A percentile compares a stretch with the other conserved stretches of the same genome.
Evolutionary conservation across 2,888 invertebrate genomes (phyloP).

Genomic region (Andricus curvator): DNA sequence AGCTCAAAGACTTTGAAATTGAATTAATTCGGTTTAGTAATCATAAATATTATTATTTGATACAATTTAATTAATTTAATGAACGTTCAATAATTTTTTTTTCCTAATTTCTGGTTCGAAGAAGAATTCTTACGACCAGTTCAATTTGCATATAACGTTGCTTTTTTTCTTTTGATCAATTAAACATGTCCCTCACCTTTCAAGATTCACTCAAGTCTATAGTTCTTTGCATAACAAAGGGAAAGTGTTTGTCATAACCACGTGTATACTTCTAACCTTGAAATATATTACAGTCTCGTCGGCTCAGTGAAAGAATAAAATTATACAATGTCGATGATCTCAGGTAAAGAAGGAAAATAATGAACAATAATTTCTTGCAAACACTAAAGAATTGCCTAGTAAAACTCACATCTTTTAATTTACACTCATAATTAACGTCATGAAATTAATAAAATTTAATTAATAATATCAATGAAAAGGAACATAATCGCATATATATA

Average conservation of each 20-base stretch:
- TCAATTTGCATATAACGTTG: constrained; percentile 6
- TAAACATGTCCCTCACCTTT: constrained; percentile 13
- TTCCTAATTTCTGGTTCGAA: not conserved
- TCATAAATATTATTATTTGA: too few relatives aligned
- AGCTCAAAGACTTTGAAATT: too few relatives aligned
- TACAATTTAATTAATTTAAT: too few relatives aligned
- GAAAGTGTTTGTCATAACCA: constrained; percentile 55
- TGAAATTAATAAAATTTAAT: too few relatives aligned
- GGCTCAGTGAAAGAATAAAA: constrained; percentile 12
- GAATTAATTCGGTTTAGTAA: too few relatives aligned
- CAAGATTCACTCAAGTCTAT: not conserved
- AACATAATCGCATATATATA: too few relatives aligned
- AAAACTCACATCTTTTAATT: not conserved
- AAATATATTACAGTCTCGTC: constrained; percentile 44
- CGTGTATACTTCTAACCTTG: constrained; percentile 52
- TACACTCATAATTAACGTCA: too few relatives aligned
- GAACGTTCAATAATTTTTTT: too few relatives aligned
- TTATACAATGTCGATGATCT: constrained; percentile 31
- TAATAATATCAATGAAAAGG: too few relatives aligned
- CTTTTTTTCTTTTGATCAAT: not conserved
- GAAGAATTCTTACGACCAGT: not conserved
- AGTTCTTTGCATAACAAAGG: constrained; percentile 57
- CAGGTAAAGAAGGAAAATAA: constrained; percentile 34
- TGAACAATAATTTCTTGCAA: constrained; percentile 28
- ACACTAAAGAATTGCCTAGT: constrained; percentile 9